A percentile compares a stretch with the other conserved stretches of the same genome.
phyloP scores from a whole-genome alignment of 2,113 vertebrate species.

The Sebastes schlegelii region DNA sequence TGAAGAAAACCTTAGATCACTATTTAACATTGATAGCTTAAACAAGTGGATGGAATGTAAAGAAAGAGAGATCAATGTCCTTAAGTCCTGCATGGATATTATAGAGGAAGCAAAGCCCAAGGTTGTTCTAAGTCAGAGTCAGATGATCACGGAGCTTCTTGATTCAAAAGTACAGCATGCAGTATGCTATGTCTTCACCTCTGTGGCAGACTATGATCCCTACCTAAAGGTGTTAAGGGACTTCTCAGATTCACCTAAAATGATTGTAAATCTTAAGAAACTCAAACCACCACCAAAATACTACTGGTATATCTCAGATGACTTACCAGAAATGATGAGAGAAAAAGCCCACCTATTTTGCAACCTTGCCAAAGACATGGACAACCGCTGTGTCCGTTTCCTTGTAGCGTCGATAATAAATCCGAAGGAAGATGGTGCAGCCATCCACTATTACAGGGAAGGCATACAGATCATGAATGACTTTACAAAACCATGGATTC shows the following conservation, averaged over 20 bases:
- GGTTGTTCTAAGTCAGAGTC: not conserved
- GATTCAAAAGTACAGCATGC: not conserved
- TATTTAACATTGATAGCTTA: not conserved
- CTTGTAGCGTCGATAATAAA: not conserved
- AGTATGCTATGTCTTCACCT: not conserved
- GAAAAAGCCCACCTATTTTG: not conserved
- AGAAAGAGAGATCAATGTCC: not conserved
- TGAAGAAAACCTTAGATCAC: not conserved
- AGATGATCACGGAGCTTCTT: not conserved
- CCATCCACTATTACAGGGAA: not conserved
- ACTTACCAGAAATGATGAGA: not conserved
- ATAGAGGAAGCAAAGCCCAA: not conserved
- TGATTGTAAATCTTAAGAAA: too few species aligned
- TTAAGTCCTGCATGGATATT: not conserved
- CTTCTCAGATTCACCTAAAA: not conserved
- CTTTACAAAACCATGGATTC: not conserved
- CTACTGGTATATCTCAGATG: not conserved
- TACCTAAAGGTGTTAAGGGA: not conserved
- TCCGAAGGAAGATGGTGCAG: not conserved
- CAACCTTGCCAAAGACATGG: not conserved
- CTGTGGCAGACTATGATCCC: not conserved
- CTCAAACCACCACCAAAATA: not conserved
- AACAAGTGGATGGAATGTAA: not conserved
- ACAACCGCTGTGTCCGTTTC: not conserved
- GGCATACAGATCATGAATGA: not conserved